Base-by-base conservation (phyloP, 2,888 invertebrate species). In the Dione vanillae region DNA sequence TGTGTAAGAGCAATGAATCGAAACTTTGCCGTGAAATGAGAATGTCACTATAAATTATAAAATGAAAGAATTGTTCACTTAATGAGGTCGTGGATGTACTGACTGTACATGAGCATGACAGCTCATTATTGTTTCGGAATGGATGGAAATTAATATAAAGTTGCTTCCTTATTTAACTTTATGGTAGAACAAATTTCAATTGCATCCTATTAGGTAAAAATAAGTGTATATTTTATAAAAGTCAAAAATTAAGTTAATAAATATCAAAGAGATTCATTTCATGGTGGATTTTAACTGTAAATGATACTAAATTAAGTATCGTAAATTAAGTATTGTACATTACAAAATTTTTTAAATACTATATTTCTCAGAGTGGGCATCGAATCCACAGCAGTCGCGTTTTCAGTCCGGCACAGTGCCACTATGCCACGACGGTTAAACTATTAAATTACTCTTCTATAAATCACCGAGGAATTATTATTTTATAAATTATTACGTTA, bases 11-110 rank as follows among this genome's bases (percentile, higher is more conserved):
- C 43, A 66, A 9, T 19, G 41, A 49, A 49, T 35, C 45, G 64
- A 64, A 66, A 59, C 66, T 62, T 69, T 58, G 66, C 49, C 43
- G 37, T 43, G 20, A 41, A 66, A 72, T 66, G 66, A 66, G 69
- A 69, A 62, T 69, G 62, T 56, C 65, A 40, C 62, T 54, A 43
- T 49, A 66, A 72, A 66, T 67, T 62, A 52, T 65, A 54, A n/a
- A n/a, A 72, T 62, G 69, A 51, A 54, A 65, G 65, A 72, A 71
- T 61, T 52, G 47, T 54, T 49, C 69, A 54, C 45, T 41, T 69
- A 72, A 72, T 69, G 66, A 69, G 56, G 37, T 49, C 47, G 61
- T 49, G 43, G 65, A 52, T 59, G 68, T 52, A 61, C 20, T 59
- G 49, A 7, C 20, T 54, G 27, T 40, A 54, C 1, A 35, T 41